Base-by-base conservation (phyloP, 2,888 invertebrate species). In the Xestoiulus laeticollis region DNA sequence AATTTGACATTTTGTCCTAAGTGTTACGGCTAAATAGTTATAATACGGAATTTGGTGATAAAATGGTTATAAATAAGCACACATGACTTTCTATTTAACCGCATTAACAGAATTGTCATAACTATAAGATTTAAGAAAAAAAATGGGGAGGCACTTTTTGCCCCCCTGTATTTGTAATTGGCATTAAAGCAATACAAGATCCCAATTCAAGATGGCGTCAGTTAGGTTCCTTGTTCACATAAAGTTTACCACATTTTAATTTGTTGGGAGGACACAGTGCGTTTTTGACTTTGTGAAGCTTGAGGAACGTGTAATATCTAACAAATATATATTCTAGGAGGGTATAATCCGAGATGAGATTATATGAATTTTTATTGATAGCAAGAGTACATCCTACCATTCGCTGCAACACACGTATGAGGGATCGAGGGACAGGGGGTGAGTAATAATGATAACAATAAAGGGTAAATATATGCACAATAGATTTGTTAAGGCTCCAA, bases 401-500 rank as follows among this genome's bases (percentile, higher is more conserved):
- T 68, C 26, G 68, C 26, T 68, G 68, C 68, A 12, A 59, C 4
- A 68, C n/a, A 68, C 68, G n/a, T 68, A 53, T 16, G 53, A 16
- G 53, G 53, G 53, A 16, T 2, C 68, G 1, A 68, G 26, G 68
- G 22, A 22, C 14, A 5, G 4, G 68, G 68, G 68, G n/a, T 68
- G 68, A 22, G 6, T 68, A 26, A 68, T 68, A 68, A 68, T 68
- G 68, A 68, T 68, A 68, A 68, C 68, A 68, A 26, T 68, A 6
- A n/a, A 68, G 68, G 68, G 68, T 68, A 26, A 68, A 68, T 84
- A 43, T 84, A 84, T 84, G 84, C 43, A 84, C 84, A 12, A 84
- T 84, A 84, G 33, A 84, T 84, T 84, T 38, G 33, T 84, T 84
- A 84, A 84, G 84, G 84, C 84, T 84, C 84, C 84, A 33, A 84